Base-by-base conservation (phyloP, 2,888 invertebrate genomes). In the Horisme vitalbata region DNA sequence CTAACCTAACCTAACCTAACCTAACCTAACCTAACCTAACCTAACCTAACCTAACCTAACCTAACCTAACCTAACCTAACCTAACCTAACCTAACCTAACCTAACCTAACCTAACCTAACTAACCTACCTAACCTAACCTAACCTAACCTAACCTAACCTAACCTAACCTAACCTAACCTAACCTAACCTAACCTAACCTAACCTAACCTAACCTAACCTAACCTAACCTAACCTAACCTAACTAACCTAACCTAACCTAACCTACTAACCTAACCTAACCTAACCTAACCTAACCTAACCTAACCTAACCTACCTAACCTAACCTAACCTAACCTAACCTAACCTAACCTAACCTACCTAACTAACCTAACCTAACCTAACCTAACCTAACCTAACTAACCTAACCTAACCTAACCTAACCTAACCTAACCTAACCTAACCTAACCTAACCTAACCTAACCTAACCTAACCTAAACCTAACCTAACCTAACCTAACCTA, bases 101-200 rank as follows among this genome's bases (percentile, higher is more conserved):
- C 47, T 41, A 45, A 44, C 41, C 41, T 41, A 41, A 41, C 41
- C 41, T 41, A 41, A 41, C 41, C 33, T 45, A 50, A 45, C 54
- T n/a, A n/a, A n/a, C n/a, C n/a, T n/a, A n/a, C n/a, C 46, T 36
- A 52, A 47, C 55, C 48, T 39, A 52, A 45, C 55, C 45, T 43
- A 51, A 45, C 52, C 45, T 35, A 45, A 48, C 53, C 44, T 31
- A 55, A 48, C 52, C 41, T 38, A 46, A 45, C 48, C 37, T 45
- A 53, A 51, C 55, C 49, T 47, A 59, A 52, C 55, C 48, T 47
- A 59, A 54, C 59, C 45, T 48, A 58, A 51, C 54, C 49, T 55
- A 56, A 50, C 55, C 45, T 52, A 55, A 53, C 49, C 50, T 54
- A 57, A 54, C 45, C 52, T 54, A 57, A 55, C 51, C 53, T 52